A percentile compares a stretch with the other conserved stretches of the same genome.
Evolutionary conservation across 2,797 vertebrate species (phyloP).

Genomic region (Petrocephalus sullivani): DNA sequence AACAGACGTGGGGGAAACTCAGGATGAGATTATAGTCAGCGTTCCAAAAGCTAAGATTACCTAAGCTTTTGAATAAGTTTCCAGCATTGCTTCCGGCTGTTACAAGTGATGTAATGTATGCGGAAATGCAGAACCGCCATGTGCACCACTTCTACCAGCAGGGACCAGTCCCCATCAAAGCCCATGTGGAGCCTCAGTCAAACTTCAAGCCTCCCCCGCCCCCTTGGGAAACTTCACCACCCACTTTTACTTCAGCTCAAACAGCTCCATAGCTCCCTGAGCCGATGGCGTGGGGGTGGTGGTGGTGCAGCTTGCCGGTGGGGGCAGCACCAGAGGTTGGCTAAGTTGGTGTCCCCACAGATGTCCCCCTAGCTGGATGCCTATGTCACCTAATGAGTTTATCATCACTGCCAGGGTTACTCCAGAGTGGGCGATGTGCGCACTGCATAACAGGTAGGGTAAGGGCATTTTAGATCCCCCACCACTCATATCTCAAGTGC

Average conservation of each 20-base stretch:
- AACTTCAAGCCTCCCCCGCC: background rate
- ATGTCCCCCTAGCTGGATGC: background rate
- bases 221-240: background rate
- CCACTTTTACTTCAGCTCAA: background rate
- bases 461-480: background rate
- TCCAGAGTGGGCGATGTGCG: background rate
- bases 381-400: background rate
- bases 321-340: background rate
- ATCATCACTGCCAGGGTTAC: background rate
- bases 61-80: background rate
- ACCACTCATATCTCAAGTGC: background rate
- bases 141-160: background rate
- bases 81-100: background rate
- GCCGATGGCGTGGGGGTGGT: background rate
- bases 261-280: background rate
- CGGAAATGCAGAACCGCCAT: background rate
- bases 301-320: background rate
- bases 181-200: background rate
- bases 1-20: background rate
- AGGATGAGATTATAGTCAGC: background rate
- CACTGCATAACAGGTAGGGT: background rate
- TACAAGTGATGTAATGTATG: background rate
- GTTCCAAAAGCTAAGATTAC: background rate
- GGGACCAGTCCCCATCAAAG: background rate
- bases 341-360: background rate